Conservation (phyloP, 2,888 invertebrate species). For the Halocaridina rubra region DNA sequence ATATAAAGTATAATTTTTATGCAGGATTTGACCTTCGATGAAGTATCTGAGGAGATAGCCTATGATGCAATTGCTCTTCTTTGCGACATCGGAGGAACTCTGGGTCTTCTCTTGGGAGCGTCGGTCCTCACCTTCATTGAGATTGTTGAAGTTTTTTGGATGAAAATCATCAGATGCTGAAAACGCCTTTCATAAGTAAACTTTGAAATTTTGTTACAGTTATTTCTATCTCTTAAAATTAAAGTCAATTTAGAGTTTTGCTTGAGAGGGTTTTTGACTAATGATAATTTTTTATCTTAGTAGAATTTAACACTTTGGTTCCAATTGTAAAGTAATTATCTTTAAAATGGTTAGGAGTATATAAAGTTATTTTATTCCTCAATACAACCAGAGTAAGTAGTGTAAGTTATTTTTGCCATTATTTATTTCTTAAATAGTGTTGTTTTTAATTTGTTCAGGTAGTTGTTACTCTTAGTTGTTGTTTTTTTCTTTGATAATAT, state of each 20-base stretch:
- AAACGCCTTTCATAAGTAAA: background rate
- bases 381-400: no score
- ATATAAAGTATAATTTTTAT: background rate
- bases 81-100: conserved; percentile 48
- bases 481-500: no score
- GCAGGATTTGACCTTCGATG: conserved; percentile 53
- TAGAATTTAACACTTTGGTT: background rate
- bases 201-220: background rate
- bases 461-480: no score
- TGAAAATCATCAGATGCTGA: conserved; percentile 1
- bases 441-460: no score
- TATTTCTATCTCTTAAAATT: no score
- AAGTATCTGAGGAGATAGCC: conserved; percentile 48
- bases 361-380: no score
- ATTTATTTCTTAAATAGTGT: no score
- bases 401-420: no score
- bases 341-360: no score
- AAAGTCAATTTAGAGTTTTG: no score
- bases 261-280: background rate
- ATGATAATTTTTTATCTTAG: background rate
- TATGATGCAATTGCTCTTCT: conserved; percentile 43
- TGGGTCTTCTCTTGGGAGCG: conserved; percentile 47
- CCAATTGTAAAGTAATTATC: background rate
- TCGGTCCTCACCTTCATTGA: conserved; percentile 54
- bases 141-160: conserved; percentile 27